Evolutionary conservation across 2,888 invertebrate genomes (phyloP), one percentile per base, ranked within the genome.

Genomic region (Xestoiulus laeticollis): DNA sequence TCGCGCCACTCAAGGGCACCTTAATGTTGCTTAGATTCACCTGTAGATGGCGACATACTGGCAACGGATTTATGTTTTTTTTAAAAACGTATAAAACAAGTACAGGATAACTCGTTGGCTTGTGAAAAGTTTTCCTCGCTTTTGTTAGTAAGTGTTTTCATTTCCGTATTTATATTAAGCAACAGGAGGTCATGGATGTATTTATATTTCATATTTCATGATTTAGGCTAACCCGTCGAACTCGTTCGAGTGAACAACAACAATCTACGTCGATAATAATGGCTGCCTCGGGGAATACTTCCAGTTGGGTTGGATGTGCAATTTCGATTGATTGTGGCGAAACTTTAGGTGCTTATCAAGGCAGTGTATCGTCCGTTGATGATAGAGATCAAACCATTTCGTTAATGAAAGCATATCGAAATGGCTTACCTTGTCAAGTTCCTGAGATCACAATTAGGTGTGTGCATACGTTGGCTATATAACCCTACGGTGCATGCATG

Each of bases 291-390:
- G 16, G 84, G 43, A 87, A 68, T 19, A n/a, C 19, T 4, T 59
- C 59, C 59, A 59, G 90, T 90, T 96, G 94, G 94, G 92, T 95
- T 89, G 97, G 97, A 87, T 96, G 95, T 91, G 95, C 95, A 90
- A 96, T 98, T 89, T 96, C 97, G 26, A 95, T 97, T 89, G 95
- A 96, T 91, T 97, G 97, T 92, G 94, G 94, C 38, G 95, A 95
- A 89, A 94, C 94, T 85, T 92, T 96, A 89, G 96, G 96, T 85
- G 95, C 95, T 89, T 97, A 96, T 91, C 97, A 97, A 92, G 96
- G 95, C 22, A 94, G 94, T 91, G 97, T 98, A 89, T 92, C 94
- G 88, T 94, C 94, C 90, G 95, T 96, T 38, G 95, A 96, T 90
- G 94, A 94, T 87, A 93, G 93, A 84, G 94, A 94, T 86, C 92